Evolutionary conservation across 2,888 invertebrate genomes (phyloP).

Genomic region (Dynastes grantii): DNA sequence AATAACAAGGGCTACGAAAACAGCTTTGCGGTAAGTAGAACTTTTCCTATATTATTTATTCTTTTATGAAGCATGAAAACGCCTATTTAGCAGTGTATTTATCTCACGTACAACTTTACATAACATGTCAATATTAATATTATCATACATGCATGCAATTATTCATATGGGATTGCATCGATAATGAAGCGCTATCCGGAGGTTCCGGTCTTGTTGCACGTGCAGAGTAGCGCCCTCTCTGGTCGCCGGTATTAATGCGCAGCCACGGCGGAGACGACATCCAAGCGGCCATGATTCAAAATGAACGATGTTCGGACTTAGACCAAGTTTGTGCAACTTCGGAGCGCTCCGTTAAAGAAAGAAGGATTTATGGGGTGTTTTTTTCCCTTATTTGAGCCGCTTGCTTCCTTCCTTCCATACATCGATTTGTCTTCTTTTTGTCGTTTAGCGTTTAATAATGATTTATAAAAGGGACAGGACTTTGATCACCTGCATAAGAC

Average conservation of each 20-base stretch:
- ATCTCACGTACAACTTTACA: not conserved
- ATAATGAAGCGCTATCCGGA: conserved; percentile 52
- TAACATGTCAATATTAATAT: conserved; percentile 26
- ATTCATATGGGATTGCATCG: conserved; percentile 47
- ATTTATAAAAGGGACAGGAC: conserved; percentile 63
- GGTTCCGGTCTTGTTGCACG: conserved; percentile 58
- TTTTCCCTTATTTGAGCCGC: conserved; percentile 64
- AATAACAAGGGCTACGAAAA: too few relatives aligned
- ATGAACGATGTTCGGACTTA: conserved; percentile 71
- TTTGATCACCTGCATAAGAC: conserved; percentile 61
- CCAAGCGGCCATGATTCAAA: conserved; percentile 69
- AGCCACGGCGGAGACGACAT: conserved; percentile 68
- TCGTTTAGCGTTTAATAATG: conserved; percentile 70
- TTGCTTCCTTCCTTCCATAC: conserved; percentile 67
- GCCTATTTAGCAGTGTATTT: too few relatives aligned
- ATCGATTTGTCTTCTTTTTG: conserved; percentile 71
- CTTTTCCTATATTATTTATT: too few relatives aligned
- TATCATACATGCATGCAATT: conserved; percentile 38
- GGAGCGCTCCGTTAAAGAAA: conserved; percentile 66
- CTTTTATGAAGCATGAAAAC: too few relatives aligned
- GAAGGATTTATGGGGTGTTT: conserved; percentile 69
- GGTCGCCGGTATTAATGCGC: conserved; percentile 67
- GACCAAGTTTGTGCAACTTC: conserved; percentile 69
- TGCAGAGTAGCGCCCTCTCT: conserved; percentile 58
- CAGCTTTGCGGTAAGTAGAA: too few relatives aligned